Percentiles rank a stretch among this genome's conserved stretches.
Conservation (phyloP, 2,113 vertebrate species). For the Ellobius talpinus region DNA sequence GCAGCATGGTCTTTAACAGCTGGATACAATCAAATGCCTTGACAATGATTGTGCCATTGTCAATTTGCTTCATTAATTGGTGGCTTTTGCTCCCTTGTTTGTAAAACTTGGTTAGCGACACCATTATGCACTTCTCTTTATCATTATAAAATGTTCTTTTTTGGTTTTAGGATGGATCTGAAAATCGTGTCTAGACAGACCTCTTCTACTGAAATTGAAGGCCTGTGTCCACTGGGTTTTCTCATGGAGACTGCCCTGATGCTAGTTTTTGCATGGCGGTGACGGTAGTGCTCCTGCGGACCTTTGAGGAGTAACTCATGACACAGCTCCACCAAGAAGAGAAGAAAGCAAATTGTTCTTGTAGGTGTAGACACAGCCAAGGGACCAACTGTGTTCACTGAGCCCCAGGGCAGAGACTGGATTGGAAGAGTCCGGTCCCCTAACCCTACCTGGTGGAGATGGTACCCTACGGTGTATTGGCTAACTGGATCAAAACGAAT, state of each 20-base stretch:
- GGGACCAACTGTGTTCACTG: neutral
- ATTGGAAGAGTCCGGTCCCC: conserved; percentile 38
- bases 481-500: conserved; percentile 58
- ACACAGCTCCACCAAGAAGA: neutral
- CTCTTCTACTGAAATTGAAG: conserved; percentile 5
- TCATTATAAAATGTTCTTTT: conserved; percentile 12
- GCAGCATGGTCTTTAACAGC: neutral
- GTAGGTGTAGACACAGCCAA: conserved; percentile 17
- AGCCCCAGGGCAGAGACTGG: neutral
- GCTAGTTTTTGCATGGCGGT: neutral
- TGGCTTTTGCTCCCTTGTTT: neutral
- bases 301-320: neutral
- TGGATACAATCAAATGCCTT: neutral
- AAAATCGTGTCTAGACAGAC: neutral
- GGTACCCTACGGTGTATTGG: conserved; percentile 47
- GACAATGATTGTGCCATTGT: neutral
- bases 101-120: neutral
- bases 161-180: neutral
- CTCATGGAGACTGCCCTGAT: neutral
- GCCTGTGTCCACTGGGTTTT: neutral
- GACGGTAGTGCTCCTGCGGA: neutral
- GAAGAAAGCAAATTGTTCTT: neutral
- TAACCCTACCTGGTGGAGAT: neutral
- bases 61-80: neutral
- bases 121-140: neutral